Base-by-base conservation (phyloP, 2,797 vertebrate genomes). In the Intellagama lesueurii region DNA sequence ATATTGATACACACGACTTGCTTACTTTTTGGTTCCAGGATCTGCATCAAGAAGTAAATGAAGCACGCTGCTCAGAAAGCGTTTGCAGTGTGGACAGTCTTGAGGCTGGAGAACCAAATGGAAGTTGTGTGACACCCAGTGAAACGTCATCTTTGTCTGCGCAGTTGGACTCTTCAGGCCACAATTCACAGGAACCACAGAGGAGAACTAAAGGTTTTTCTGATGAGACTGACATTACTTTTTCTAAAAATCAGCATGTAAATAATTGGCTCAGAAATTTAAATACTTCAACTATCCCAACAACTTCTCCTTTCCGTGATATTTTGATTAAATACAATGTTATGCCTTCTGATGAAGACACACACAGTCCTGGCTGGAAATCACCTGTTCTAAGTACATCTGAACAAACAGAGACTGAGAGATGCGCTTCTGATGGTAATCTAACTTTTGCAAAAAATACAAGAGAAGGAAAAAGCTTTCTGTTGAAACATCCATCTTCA, bases 41-140 rank as follows among this genome's bases (percentile, higher is more conserved):
- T 93, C 97, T 97, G 95, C 95, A 96, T 93, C 94, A 96, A 93
- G 95, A 96, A 92, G 93, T 97, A 90, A 96, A 97, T 91, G 95
- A 97, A 89, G 94, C 95, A 94, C 95, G 95, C 87, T 95, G 95
- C 92, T 98, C 98, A 89, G 98, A 98, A 92, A 99, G 97, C 87
- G 91, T 98, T 83, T 98, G 96, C 30, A 98, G 98, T 95, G 94
- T 97, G 93, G 99, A 99, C 96, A 99, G 98, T 94, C 97, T 99
- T 94, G 98, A 99, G 87, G 96, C 94, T 89, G 97, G 97, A 87
- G 96, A 97, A 19, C 93, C 82, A 94, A 96, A 96, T 93, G 95
- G 94, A 87, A 93, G 91, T 85, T 96, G 91, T 89, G 88, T 88
- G 90, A 92, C 93, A 85, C 60, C 89, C 7, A 92, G 32, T 90